These are phyloP conservation scores for Drosophila multiciliata DNA, from an alignment of 2,888 invertebrate species.

Conservation along the genomic window DNA sequence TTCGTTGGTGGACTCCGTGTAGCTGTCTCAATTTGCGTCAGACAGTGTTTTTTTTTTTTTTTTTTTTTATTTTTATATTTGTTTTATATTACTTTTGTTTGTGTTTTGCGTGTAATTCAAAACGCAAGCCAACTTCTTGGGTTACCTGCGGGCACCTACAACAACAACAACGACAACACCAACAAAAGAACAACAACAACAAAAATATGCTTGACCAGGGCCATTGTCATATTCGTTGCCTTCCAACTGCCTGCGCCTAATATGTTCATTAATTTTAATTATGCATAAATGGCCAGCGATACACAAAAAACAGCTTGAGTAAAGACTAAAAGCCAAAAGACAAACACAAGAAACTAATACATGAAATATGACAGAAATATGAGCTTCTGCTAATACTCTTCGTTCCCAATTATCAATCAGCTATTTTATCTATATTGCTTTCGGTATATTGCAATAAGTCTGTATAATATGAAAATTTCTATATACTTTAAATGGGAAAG, in stretches of 20 bases:
- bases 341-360: constrained; percentile 6
- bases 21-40: constrained; percentile 42
- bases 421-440: not conserved
- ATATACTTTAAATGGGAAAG: not conserved
- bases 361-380: not conserved
- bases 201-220: constrained; percentile 7
- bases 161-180: constrained; percentile 32
- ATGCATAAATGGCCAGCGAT: constrained; percentile 63
- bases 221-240: constrained; percentile 38
- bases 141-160: constrained; percentile 64
- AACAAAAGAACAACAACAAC: constrained; percentile 12
- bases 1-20: not conserved
- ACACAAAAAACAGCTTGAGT: constrained; percentile 9
- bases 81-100: constrained; percentile 2
- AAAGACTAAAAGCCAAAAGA: constrained; percentile 14
- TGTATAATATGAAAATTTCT: not conserved
- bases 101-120: constrained; percentile 57
- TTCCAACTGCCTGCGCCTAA: constrained; percentile 54
- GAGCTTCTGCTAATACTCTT: constrained; percentile 2
- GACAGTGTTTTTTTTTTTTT: constrained; percentile 9
- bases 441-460: not conserved
- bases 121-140: constrained; percentile 66
- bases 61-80: constrained; percentile 13
- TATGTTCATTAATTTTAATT: constrained; percentile 77
- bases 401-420: not conserved